Conservation (phyloP, 2,888 invertebrate species). For the Tiphia femorata region DNA sequence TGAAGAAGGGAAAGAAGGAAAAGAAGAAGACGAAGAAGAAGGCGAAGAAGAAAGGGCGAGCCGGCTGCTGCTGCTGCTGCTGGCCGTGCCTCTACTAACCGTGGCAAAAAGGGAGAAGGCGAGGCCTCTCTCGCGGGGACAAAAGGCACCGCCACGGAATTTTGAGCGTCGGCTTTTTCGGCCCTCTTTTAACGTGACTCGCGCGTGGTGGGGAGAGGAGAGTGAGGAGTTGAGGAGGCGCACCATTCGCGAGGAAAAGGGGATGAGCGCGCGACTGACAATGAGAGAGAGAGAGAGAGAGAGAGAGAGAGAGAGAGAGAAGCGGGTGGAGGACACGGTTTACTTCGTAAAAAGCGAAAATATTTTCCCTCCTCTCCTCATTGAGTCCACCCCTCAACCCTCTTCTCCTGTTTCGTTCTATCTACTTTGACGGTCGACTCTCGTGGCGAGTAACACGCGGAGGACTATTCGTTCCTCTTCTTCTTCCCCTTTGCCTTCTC, state of each 20-base stretch:
- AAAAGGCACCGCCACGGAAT: constrained; percentile 68
- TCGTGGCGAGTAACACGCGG: too few relatives aligned
- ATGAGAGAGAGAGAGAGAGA: not conserved
- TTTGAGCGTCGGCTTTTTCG: constrained; percentile 62
- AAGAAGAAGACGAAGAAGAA: constrained; percentile 16
- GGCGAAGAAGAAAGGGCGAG: constrained; percentile 44
- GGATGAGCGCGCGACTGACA: not conserved
- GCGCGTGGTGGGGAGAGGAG: constrained; percentile 15
- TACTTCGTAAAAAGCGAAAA: constrained; percentile 59
- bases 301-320: not conserved
- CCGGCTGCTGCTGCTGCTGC: constrained; percentile 23
- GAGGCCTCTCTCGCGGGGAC: constrained; percentile 58
- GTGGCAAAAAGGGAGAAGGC: constrained; percentile 55
- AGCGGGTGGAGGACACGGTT: too few relatives aligned
- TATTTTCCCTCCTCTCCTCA: constrained; percentile 38
- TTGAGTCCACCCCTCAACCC: constrained; percentile 14
- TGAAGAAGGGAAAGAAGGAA: constrained; percentile 14
- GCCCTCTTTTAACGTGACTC: constrained; percentile 38
- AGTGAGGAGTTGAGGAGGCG: too few relatives aligned
- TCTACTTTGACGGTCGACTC: too few relatives aligned
- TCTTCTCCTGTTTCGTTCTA: not conserved
- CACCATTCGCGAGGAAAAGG: too few relatives aligned
- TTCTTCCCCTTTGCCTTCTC: not conserved
- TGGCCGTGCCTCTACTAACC: constrained; percentile 29
- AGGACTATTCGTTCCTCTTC: not conserved